phyloP scores from a whole-genome alignment of 1,140 invertebrate species.

The Danaus plexippus region DNA sequence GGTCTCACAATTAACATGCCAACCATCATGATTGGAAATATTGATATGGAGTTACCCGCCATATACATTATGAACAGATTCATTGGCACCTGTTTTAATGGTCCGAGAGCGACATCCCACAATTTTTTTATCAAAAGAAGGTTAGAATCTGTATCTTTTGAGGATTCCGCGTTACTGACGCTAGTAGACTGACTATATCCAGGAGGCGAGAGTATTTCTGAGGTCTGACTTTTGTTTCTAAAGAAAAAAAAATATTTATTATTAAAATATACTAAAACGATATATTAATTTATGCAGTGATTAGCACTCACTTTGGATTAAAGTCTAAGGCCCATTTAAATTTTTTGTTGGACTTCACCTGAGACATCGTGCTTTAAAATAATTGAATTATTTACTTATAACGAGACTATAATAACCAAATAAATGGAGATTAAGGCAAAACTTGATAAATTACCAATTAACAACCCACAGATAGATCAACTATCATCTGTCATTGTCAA shows the following conservation, averaged over 20 bases:
- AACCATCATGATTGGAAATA: conserved; percentile 99
- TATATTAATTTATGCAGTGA: not conserved
- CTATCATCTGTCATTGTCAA: conserved; percentile 21
- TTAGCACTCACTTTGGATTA: conserved; percentile 50
- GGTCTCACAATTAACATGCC: conserved; percentile 98
- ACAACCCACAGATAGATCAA: not conserved
- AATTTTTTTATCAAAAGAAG: conserved; percentile 94
- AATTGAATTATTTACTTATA: conserved; percentile 2
- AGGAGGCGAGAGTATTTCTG: conserved; percentile 82
- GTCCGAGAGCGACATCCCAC: conserved; percentile 97
- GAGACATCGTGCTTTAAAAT: conserved; percentile 36
- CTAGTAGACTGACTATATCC: conserved; percentile 84
- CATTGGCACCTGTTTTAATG: conserved; percentile 97
- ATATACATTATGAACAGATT: conserved; percentile 99
- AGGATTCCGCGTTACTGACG: conserved; percentile 81
- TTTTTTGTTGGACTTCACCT: conserved; percentile 57
- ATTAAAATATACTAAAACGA: conserved; percentile 12
- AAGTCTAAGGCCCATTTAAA: conserved; percentile 67
- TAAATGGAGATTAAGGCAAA: not conserved
- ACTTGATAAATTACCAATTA: not conserved
- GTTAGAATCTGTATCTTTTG: conserved; percentile 84
- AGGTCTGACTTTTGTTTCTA: conserved; percentile 19
- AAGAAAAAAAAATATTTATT: conserved; percentile 13
- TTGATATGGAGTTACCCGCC: conserved; percentile 99
- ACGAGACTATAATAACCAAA: not conserved